These are phyloP conservation scores for Mactromeris polynyma DNA, from an alignment of 2,888 invertebrate species.

Conservation along the genomic window DNA sequence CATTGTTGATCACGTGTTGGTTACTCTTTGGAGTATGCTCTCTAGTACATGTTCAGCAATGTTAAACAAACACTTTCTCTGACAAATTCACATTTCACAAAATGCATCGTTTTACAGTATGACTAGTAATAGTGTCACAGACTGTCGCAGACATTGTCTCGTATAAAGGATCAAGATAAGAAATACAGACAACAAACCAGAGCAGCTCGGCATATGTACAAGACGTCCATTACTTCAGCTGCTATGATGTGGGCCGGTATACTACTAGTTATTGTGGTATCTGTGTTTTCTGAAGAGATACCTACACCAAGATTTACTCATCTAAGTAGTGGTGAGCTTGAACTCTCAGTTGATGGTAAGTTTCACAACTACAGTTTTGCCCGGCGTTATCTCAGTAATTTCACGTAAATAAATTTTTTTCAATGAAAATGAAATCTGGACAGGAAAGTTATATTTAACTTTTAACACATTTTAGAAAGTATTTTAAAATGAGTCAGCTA, in stretches of 20 bases:
- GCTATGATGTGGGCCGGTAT: background rate
- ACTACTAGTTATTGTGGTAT: background rate
- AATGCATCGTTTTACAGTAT: no score
- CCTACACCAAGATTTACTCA: constrained; percentile 23
- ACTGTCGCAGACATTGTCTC: background rate
- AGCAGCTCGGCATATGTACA: background rate
- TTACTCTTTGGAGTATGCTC: no score
- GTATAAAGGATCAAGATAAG: background rate
- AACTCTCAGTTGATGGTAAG: constrained; percentile 39
- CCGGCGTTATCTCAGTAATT: no score
- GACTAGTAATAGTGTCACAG: no score
- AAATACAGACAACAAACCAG: background rate
- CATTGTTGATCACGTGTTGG: no score
- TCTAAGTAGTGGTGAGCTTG: constrained; percentile 12
- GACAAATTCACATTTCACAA: no score
- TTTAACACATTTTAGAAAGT: background rate
- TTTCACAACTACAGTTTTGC: background rate
- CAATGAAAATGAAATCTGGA: no score
- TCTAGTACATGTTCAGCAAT: no score
- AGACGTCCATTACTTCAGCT: background rate
- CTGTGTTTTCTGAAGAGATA: background rate
- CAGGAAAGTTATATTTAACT: background rate
- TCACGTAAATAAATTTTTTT: no score
- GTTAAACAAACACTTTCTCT: no score
- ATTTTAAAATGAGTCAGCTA: no score